These are phyloP conservation scores for Norana najaformis DNA, from an alignment of 2,888 invertebrate species.

Conservation along the genomic window DNA sequence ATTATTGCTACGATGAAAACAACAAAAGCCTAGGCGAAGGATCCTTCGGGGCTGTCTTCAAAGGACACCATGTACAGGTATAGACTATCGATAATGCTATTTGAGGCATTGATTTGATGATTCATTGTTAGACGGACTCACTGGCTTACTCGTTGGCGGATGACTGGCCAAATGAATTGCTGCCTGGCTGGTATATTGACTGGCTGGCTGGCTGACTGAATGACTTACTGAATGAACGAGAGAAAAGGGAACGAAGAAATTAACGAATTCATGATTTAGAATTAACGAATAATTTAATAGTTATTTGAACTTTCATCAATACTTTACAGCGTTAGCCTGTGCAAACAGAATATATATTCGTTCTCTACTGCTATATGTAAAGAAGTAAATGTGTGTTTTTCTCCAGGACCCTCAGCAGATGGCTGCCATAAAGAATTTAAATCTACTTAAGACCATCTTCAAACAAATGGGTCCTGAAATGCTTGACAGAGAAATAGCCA, in stretches of 20 bases:
- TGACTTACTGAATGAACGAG: not conserved
- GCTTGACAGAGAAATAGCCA: not conserved
- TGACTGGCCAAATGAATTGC: not conserved
- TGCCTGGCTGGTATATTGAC: not conserved
- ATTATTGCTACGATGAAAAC: not conserved
- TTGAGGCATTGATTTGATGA: not conserved
- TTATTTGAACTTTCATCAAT: too few relatives aligned
- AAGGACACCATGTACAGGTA: not conserved
- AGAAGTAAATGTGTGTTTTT: not conserved
- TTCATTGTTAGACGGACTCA: not conserved
- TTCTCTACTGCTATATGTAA: not conserved
- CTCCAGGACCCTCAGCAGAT: not conserved
- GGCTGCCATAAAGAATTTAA: not conserved
- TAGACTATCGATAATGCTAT: not conserved
- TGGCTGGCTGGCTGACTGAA: too few relatives aligned
- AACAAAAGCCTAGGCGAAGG: not conserved
- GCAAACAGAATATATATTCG: not conserved
- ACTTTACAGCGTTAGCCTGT: too few relatives aligned
- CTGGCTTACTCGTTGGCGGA: not conserved
- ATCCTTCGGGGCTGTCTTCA: not conserved
- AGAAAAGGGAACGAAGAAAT: too few relatives aligned
- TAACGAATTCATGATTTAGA: too few relatives aligned
- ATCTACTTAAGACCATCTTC: not conserved
- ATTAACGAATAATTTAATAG: too few relatives aligned
- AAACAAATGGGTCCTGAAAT: not conserved